A percentile compares a stretch with the other conserved stretches of the same genome.
Evolutionary conservation across 2,113 vertebrate genomes (phyloP).

Genomic region (Chloropsis hardwickii): DNA sequence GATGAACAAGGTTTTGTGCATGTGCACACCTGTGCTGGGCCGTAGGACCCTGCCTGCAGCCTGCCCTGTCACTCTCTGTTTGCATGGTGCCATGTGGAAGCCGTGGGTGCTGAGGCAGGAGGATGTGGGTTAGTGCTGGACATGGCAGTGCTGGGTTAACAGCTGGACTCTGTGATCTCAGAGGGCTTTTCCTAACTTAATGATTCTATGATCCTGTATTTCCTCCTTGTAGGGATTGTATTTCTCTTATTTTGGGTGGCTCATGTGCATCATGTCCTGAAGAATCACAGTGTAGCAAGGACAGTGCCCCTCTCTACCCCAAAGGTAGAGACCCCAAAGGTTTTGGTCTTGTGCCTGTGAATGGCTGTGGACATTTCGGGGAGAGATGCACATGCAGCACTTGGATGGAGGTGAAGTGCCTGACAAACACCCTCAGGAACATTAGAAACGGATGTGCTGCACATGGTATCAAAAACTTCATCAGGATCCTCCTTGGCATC

Average conservation of each 20-base stretch:
- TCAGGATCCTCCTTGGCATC: background rate
- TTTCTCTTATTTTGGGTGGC: background rate
- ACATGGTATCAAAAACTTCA: background rate
- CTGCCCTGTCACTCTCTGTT: fast-evolving
- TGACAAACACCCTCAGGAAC: background rate
- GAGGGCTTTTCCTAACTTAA: background rate
- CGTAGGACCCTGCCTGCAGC: background rate
- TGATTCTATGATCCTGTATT: background rate
- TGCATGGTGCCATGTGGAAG: fast-evolving
- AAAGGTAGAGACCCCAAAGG: too few relatives aligned
- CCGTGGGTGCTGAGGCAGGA: background rate
- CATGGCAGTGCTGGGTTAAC: background rate
- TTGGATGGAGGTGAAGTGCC: background rate
- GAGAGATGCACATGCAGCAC: background rate
- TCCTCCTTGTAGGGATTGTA: background rate
- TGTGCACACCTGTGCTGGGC: background rate
- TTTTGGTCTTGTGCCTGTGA: background rate
- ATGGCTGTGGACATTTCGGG: background rate
- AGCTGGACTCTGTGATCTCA: background rate
- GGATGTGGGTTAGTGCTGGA: background rate
- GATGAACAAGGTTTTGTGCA: background rate
- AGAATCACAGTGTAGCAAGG: background rate
- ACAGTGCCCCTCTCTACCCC: background rate
- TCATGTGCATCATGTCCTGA: fast-evolving
- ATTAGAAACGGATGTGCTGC: background rate